phyloP scores from a whole-genome alignment of 2,113 vertebrate genomes.

The Aegypius monachus region DNA sequence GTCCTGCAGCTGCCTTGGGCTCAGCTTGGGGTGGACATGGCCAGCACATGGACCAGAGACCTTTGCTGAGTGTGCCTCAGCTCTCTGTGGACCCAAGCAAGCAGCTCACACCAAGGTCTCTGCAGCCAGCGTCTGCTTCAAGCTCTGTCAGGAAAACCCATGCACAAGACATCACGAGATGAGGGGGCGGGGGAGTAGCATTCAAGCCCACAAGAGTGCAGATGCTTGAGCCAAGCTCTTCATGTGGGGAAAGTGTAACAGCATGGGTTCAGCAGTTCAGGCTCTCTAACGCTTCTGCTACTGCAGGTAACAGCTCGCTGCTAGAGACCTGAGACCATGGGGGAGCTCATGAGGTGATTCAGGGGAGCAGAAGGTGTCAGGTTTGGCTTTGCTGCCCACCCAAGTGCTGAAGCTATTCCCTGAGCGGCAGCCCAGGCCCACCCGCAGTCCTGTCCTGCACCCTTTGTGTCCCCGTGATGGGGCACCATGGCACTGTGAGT shows the following conservation, averaged over 20 bases:
- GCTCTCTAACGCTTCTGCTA: background rate
- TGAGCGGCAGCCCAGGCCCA: background rate
- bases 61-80: background rate
- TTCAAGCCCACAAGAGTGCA: background rate
- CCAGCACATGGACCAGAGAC: background rate
- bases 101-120: background rate
- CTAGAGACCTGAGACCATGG: background rate
- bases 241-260: background rate
- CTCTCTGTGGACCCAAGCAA: background rate
- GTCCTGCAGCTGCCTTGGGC: background rate
- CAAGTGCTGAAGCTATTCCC: background rate
- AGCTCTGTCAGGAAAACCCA: background rate
- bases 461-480: rapidly evolving
- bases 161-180: background rate
- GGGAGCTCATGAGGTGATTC: background rate
- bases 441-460: background rate
- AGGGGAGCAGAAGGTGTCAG: background rate
- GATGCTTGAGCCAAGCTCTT: background rate
- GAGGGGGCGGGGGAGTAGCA: rapidly evolving
- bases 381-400: background rate
- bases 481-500: rapidly evolving
- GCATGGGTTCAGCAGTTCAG: background rate
- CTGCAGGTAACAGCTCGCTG: background rate
- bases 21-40: background rate
- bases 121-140: background rate